Evolutionary conservation across 1,140 invertebrate genomes (phyloP), one percentile per base, ranked within the genome.

Genomic region (Saccostrea cuccullata): DNA sequence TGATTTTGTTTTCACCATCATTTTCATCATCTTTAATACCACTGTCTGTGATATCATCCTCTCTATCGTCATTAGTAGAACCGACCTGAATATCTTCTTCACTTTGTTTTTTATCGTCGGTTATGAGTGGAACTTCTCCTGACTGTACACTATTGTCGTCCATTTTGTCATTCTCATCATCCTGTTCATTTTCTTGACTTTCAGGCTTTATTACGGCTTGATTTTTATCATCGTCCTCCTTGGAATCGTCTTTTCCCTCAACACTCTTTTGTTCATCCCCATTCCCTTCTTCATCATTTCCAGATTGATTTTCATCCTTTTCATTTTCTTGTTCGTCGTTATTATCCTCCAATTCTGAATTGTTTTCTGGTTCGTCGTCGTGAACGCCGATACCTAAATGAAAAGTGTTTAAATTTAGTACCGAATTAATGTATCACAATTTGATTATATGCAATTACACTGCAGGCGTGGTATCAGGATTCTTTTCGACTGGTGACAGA

Each of bases 371-470:
- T 15, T 26, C 9, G 4, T 77, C 70, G 26, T 77, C 70, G 30
- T 77, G 70, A 77, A 77, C 70, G 13, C 70, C 70, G 26, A 77
- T 77, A 77, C 70, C 70, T 77, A 30, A 36, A 30, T 15, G 30
- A 77, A 30, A 13, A 40, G 26, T 15, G 23, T 30, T 36, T 64
- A 64, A 1, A 20, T 64, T 64, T 20, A 64, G 58, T 20, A 64
- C 58, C 6, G 1, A 17, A 17, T 20, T 20, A 64, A 64, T 20
- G n/a, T 64, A 2, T 64, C 17, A 64, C 58, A 64, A 20, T 20
- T 64, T 64, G 17, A 64, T 20, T 64, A 20, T 20, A 2, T 64
- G 58, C n/a, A 64, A 64, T 64, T 20, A 64, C n/a, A 64, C 58
- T 20, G n/a, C 58, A 64, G 17, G 47, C 6, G 58, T 6, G 1